Percentiles rank a stretch among this genome's conserved stretches.
phyloP scores from a whole-genome alignment of 2,113 vertebrate species.

The Cygnus buccinator region DNA sequence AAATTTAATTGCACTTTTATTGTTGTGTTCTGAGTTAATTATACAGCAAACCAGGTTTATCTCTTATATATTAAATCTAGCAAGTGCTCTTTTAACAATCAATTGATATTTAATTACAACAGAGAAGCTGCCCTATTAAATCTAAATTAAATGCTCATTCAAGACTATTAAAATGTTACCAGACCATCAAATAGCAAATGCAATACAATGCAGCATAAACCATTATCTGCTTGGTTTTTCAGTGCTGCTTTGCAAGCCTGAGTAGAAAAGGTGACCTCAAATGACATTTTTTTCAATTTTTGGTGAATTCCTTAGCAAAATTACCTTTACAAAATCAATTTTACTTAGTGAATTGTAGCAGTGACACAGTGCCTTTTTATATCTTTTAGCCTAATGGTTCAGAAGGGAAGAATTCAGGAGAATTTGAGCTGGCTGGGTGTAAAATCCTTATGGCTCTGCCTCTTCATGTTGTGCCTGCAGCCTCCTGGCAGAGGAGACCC shows the following conservation, averaged over 20 bases:
- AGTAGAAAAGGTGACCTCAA: background rate
- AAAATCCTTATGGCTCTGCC: too few species aligned
- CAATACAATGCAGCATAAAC: background rate
- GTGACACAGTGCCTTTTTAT: fast-evolving
- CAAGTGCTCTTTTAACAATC: constrained; percentile 65
- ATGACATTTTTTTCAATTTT: background rate
- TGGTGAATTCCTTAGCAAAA: background rate
- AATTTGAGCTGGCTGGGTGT: background rate
- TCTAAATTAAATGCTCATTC: constrained; percentile 71
- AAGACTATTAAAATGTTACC: constrained; percentile 63
- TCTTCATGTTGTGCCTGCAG: background rate
- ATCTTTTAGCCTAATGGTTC: fast-evolving
- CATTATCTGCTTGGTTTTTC: background rate
- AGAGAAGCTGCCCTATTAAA: constrained; percentile 71
- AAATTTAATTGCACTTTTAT: constrained; percentile 37
- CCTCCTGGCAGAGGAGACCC: background rate
- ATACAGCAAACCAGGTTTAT: constrained; percentile 47
- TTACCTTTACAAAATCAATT: background rate
- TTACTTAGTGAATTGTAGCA: fast-evolving
- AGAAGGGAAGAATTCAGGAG: background rate
- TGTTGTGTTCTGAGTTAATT: constrained; percentile 61
- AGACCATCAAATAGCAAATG: constrained; percentile 50
- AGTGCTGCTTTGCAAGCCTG: background rate
- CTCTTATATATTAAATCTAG: constrained; percentile 63
- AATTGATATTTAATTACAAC: constrained; percentile 74